A percentile compares a stretch with the other conserved stretches of the same genome.
Evolutionary conservation across 2,113 vertebrate genomes (phyloP).

Genomic region (Leptosomus discolor): DNA sequence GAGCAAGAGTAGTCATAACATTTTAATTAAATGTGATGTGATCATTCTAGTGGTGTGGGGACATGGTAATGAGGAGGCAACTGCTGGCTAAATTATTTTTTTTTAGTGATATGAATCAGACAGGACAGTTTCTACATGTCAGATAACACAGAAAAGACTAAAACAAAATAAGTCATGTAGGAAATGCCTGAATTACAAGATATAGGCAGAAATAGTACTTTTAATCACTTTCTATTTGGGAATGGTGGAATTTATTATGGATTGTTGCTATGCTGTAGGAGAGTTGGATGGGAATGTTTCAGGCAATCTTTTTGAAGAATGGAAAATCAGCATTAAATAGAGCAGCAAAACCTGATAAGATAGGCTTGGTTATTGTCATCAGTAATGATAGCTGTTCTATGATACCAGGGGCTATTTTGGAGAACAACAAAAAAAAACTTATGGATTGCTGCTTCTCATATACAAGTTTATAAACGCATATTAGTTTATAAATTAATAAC

Average conservation of each 20-base stretch:
- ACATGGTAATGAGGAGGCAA: neutral
- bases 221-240: neutral
- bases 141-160: neutral
- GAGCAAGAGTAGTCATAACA: neutral
- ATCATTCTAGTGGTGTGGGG: neutral
- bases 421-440: neutral
- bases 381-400: neutral
- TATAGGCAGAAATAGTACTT: neutral
- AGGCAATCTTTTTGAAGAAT: neutral
- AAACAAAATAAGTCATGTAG: neutral
- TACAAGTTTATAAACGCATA: neutral
- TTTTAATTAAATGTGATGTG: neutral
- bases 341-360: neutral
- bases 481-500: neutral
- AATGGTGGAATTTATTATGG: neutral
- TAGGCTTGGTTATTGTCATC: neutral
- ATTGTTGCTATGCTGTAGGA: neutral
- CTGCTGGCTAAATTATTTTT: neutral
- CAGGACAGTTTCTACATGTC: neutral
- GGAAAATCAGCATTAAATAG: neutral
- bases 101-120: neutral
- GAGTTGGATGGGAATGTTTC: neutral
- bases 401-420: neutral
- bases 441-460: neutral
- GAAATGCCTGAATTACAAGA: neutral